phyloP scores from a whole-genome alignment of 2,797 vertebrate species.

The Microctenopoma steveboyesi region DNA sequence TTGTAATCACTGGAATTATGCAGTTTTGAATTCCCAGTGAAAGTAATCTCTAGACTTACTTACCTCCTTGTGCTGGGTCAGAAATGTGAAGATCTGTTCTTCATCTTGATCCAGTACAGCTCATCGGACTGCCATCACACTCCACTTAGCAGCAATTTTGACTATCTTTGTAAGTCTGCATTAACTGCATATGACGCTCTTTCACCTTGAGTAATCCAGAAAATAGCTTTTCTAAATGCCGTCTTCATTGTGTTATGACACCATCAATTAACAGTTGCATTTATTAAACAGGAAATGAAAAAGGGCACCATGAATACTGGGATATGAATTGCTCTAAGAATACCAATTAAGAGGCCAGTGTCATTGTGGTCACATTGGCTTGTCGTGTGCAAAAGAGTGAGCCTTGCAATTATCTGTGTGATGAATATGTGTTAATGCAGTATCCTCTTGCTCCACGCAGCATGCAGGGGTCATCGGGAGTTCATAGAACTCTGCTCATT shows the following conservation, averaged over 20 bases:
- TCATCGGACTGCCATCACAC: constrained; percentile 62
- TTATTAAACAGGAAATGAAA: constrained; percentile 72
- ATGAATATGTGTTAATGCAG: constrained; percentile 70
- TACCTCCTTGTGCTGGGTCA: constrained; percentile 5
- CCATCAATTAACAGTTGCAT: constrained; percentile 72
- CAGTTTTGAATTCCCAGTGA: not conserved
- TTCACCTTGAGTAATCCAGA: constrained; percentile 66
- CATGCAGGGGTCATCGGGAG: constrained; percentile 60
- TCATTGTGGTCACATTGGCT: constrained; percentile 60
- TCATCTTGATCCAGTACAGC: constrained; percentile 40
- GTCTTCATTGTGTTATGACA: constrained; percentile 67
- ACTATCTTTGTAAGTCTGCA: constrained; percentile 57
- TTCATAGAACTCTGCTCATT: constrained; percentile 58
- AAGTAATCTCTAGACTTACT: constrained; percentile 13
- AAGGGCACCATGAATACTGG: constrained; percentile 62
- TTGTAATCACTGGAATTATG: too few species aligned
- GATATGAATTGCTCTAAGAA: constrained; percentile 63
- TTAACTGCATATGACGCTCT: constrained; percentile 58
- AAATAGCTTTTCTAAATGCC: constrained; percentile 60
- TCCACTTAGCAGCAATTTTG: constrained; percentile 58
- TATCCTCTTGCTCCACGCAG: constrained; percentile 63
- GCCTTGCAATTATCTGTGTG: constrained; percentile 72
- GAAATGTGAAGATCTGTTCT: constrained; percentile 1
- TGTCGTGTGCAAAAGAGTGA: constrained; percentile 65
- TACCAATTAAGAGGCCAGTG: constrained; percentile 66